Evolutionary conservation across 1,140 invertebrate genomes (phyloP).

Genomic region (Ceratitis capitata): DNA sequence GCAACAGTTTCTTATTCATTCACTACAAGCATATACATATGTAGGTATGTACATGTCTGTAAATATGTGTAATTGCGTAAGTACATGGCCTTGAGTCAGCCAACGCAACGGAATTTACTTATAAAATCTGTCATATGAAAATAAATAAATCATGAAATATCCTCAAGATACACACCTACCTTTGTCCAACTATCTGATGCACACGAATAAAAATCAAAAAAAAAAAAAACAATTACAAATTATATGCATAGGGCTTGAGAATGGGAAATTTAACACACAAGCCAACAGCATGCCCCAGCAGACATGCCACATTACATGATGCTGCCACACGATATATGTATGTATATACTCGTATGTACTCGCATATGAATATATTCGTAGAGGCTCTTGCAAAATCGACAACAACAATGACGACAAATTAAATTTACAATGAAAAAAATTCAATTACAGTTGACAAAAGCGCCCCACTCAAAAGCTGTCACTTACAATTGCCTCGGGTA

Average conservation of each 20-base stretch:
- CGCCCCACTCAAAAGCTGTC: slow-evolving; percentile 35
- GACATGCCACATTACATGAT: slow-evolving; percentile 27
- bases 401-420: slow-evolving; percentile 27
- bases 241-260: background rate
- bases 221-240: background rate
- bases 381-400: too few species aligned
- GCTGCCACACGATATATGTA: background rate
- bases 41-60: background rate
- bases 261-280: background rate
- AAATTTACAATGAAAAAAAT: slow-evolving; percentile 37
- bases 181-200: background rate
- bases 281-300: background rate
- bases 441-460: slow-evolving; percentile 38
- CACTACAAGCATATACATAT: background rate
- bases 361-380: too few species aligned
- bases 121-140: slow-evolving; percentile 12
- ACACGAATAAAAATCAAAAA: background rate
- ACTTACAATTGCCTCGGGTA: slow-evolving; percentile 21
- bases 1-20: too few species aligned
- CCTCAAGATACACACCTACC: slow-evolving; percentile 17
- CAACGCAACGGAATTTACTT: background rate
- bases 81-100: slow-evolving; percentile 5
- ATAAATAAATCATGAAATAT: slow-evolving; percentile 27
- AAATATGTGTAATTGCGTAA: background rate
- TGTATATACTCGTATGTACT: too few species aligned